Base-by-base conservation (phyloP, 2,888 invertebrate species). In the Quadriops clusia region DNA sequence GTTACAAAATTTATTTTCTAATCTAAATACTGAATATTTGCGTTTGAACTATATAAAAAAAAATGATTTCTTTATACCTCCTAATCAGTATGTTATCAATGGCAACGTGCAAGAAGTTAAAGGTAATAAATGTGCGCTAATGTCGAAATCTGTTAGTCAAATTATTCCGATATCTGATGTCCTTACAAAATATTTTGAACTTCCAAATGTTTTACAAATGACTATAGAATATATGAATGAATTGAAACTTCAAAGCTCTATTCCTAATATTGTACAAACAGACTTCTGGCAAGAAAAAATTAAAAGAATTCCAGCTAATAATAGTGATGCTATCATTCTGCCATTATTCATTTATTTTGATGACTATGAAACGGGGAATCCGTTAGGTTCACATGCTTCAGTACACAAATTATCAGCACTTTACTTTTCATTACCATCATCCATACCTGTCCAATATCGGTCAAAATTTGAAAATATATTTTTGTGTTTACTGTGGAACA, bases 361-460 rank as follows among this genome's bases (percentile, higher is more conserved):
- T 14, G 40, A 42, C n/a, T 37, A 33, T 28, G 45, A 46, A 26
- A 39, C 36, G 7, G 36, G 36, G 9, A 41, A 41, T 24, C 24
- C 40, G 7, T 24, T 34, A 30, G 42, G 36, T 8, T 25, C 36
- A 5, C 32, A 32, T 30, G 18, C 34, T 13, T 34, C 36, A 9
- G 28, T 37, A n/a, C 23, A 39, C 11, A 40, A 40, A 28, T 13
- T 39, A 7, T 37, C 38, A 7, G 41, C 40, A n/a, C 30, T 35
- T 3, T 36, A 39, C 23, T n/a, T 13, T 21, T n/a, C 27, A 11
- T 17, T 37, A 17, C 17, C 37, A 5, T n/a, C n/a, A n/a, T 17
- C 9, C 10, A 13, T 37, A 8, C 37, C 37, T 2, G 7, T 17
- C 8, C 4, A 3, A 7, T 27, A 27, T 17, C 28, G 20, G n/a